Percentiles rank a stretch among this genome's conserved stretches.
These are phyloP conservation scores for Xyrauchen texanus DNA, from an alignment of 2,113 vertebrate genomes.

Conservation along the genomic window DNA sequence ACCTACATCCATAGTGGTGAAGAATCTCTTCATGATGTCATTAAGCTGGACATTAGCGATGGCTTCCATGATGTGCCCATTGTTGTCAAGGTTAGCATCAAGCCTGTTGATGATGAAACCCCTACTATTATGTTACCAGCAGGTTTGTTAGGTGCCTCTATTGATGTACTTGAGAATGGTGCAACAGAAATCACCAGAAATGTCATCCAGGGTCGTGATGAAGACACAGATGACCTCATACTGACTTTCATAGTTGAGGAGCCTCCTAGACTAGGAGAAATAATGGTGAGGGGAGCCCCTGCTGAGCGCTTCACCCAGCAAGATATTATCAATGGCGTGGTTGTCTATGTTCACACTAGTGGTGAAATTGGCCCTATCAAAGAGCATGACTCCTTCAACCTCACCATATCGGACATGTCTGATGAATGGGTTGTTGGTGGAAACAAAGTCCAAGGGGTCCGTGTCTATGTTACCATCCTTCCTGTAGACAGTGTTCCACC, in stretches of 20 bases:
- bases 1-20: constrained; percentile 83
- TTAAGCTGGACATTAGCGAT: constrained; percentile 89
- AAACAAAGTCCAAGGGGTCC: constrained; percentile 81
- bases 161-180: constrained; percentile 90
- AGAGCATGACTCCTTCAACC: constrained; percentile 86
- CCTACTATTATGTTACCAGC: constrained; percentile 77
- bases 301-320: constrained; percentile 87
- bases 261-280: constrained; percentile 80
- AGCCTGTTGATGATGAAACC: constrained; percentile 79
- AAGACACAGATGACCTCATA: constrained; percentile 86
- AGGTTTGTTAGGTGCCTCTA: constrained; percentile 85
- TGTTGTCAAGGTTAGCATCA: constrained; percentile 81
- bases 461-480: constrained; percentile 89
- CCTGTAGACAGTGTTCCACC: constrained; percentile 86
- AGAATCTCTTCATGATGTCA: constrained; percentile 77
- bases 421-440: constrained; percentile 87
- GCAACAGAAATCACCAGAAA: constrained; percentile 86
- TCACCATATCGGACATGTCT: constrained; percentile 87
- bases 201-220: constrained; percentile 83
- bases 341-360: constrained; percentile 87
- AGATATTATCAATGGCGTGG: constrained; percentile 87
- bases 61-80: constrained; percentile 88
- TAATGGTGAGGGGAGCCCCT: constrained; percentile 82
- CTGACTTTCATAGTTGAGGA: constrained; percentile 89
- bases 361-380: constrained; percentile 87